These are phyloP conservation scores for Macaria liturata DNA, from an alignment of 2,888 invertebrate species.

Conservation along the genomic window DNA sequence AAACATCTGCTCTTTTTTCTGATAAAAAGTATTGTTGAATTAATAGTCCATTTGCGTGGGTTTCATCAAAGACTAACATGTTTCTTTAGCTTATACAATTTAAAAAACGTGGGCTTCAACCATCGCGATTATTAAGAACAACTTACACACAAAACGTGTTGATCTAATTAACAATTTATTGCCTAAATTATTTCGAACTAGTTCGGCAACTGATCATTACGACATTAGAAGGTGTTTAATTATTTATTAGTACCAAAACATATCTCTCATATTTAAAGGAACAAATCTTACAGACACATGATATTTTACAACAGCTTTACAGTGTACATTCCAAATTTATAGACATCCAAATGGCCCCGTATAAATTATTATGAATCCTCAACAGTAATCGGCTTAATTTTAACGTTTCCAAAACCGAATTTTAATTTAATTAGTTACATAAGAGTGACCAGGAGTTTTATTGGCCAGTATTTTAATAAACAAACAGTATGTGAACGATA, in stretches of 20 bases:
- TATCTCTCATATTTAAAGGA: constrained; percentile 9
- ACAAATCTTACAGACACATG: constrained; percentile 18
- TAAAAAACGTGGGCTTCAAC: background rate
- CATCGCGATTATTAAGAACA: no score
- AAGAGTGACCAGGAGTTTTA: constrained; percentile 11
- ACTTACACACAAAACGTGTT: background rate
- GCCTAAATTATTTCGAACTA: constrained; percentile 1
- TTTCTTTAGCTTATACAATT: background rate
- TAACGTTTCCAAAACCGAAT: constrained; percentile 13
- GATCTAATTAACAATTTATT: constrained; percentile 1
- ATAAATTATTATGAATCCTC: constrained; percentile 17
- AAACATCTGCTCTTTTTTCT: no score
- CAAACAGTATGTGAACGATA: constrained; percentile 47
- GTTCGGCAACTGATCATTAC: constrained; percentile 11
- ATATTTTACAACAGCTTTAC: constrained; percentile 20
- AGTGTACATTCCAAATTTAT: constrained; percentile 20
- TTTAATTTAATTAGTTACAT: constrained; percentile 23
- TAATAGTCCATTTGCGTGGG: no score
- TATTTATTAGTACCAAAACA: constrained; percentile 14
- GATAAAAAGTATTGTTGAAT: no score
- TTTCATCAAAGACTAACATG: no score
- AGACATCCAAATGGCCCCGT: constrained; percentile 11
- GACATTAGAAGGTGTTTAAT: constrained; percentile 9
- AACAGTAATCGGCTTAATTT: constrained; percentile 25
- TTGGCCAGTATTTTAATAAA: constrained; percentile 42